Base-by-base conservation (phyloP, 2,797 vertebrate species). In the Pipistrellus pipistrellus region DNA sequence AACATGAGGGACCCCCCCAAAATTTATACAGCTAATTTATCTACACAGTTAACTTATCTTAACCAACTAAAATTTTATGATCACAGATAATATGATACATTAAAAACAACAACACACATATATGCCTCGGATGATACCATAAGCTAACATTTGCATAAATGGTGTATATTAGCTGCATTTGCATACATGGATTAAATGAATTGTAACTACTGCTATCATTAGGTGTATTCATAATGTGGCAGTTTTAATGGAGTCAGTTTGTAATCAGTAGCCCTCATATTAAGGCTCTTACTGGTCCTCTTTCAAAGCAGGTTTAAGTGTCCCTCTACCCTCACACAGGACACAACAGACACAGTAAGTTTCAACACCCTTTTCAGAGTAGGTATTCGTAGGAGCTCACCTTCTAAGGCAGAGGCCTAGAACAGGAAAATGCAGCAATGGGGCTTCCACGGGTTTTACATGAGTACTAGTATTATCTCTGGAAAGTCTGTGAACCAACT, bases 11-110 rank as follows among this genome's bases (percentile, higher is more conserved):
- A 88, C 7, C 11, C 38, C 38, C 38, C 6, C 6, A 41, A 41
- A 41, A 41, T 32, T 85, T 88, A 94, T 20, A 92, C 92, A 91
- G 68, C 85, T 94, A 80, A 94, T 90, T 83, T 89, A 88, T 32
- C 87, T 88, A 93, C 23, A 92, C 92, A 91, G 62, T 85, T 94
- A 80, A 94, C 88, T 83, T 89, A 88, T 95, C 62, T 95, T 96
- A 85, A 83, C 68, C 41, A 30, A 84, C 11, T 93, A 94, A 95
- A 94, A 94, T 88, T 95, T 96, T 90, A 94, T 93, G 69, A 89
- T 86, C 75, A 83, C 3, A 59, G 69, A 90, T 90, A 96, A 95
- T 85, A 93, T 27, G 15, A 51, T 90, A 48, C 85, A 81, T 92
- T 32, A 35, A 68, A 75, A 82, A 66, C 13, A 71, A 86, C 83